A percentile compares a stretch with the other conserved stretches of the same genome.
phyloP scores from a whole-genome alignment of 2,797 vertebrate genomes.

The Furcifer pardalis region DNA sequence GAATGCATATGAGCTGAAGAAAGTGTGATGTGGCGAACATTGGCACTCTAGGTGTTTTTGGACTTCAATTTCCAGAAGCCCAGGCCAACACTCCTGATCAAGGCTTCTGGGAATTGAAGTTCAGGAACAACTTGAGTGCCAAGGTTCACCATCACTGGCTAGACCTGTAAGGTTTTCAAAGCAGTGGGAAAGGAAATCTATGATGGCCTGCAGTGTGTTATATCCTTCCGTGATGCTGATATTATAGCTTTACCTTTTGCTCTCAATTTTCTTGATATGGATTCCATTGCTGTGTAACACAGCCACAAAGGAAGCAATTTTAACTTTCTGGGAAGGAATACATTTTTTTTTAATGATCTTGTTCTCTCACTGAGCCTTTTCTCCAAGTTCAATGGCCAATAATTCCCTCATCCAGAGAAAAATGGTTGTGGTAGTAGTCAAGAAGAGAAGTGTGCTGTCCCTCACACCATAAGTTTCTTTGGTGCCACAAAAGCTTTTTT shows the following conservation, averaged over 20 bases:
- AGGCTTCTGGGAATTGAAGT: too few species aligned
- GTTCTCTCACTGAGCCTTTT: constrained; percentile 40
- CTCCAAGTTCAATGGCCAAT: constrained; percentile 19
- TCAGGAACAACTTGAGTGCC: too few species aligned
- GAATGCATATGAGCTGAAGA: background rate
- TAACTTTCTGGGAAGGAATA: constrained; percentile 11
- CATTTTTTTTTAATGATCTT: background rate
- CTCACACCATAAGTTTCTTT: background rate
- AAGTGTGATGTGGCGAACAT: background rate
- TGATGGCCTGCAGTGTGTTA: constrained; percentile 34
- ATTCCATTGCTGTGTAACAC: constrained; percentile 48
- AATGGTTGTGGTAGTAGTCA: background rate
- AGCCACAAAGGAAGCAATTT: constrained; percentile 50
- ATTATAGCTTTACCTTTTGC: constrained; percentile 41
- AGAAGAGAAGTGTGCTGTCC: constrained; percentile 7
- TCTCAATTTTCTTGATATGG: constrained; percentile 58
- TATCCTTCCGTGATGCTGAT: constrained; percentile 47
- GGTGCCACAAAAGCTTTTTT: constrained; percentile 41
- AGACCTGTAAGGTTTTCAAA: constrained; percentile 38
- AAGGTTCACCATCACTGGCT: too few species aligned
- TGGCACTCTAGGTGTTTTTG: too few species aligned
- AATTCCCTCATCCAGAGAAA: fast-evolving
- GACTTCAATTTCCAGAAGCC: too few species aligned
- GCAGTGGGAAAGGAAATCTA: background rate
- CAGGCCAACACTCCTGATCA: too few species aligned